Conservation (phyloP, 2,113 vertebrate genomes). For the Nyctibius bracteatus region DNA sequence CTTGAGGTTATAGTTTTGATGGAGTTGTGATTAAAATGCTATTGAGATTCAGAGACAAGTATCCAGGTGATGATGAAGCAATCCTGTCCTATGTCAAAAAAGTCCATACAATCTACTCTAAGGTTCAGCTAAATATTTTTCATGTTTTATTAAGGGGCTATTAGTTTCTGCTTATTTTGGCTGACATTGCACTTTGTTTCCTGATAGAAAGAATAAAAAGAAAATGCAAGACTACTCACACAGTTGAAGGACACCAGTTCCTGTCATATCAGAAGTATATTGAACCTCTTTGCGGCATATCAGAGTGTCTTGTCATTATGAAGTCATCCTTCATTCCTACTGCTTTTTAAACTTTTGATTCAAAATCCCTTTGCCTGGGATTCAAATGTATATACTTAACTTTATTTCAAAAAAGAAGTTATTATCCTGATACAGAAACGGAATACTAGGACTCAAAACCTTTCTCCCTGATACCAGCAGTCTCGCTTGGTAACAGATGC, state of each 20-base stretch:
- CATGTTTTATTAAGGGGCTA: not conserved
- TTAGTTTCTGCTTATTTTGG: not conserved
- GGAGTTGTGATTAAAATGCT: not conserved
- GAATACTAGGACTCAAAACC: not conserved
- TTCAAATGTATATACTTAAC: not conserved
- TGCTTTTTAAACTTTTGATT: not conserved
- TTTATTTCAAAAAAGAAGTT: not conserved
- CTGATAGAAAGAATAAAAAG: not conserved
- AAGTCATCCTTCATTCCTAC: not conserved
- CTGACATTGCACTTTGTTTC: not conserved
- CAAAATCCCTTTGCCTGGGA: not conserved
- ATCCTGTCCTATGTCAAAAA: not conserved
- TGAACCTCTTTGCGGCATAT: not conserved
- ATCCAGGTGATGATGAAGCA: too few species aligned
- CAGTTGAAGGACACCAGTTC: not conserved
- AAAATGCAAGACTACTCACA: not conserved
- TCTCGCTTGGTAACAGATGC: not conserved
- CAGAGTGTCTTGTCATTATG: not conserved
- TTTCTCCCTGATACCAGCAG: not conserved
- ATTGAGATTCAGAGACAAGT: not conserved
- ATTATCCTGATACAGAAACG: not conserved
- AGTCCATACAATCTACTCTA: not conserved
- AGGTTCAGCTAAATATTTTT: not conserved
- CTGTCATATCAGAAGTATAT: not conserved
- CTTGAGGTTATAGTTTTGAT: not conserved